A percentile compares a stretch with the other conserved stretches of the same genome.
phyloP scores from a whole-genome alignment of 2,888 invertebrate genomes.

The Lasius fuliginosus region DNA sequence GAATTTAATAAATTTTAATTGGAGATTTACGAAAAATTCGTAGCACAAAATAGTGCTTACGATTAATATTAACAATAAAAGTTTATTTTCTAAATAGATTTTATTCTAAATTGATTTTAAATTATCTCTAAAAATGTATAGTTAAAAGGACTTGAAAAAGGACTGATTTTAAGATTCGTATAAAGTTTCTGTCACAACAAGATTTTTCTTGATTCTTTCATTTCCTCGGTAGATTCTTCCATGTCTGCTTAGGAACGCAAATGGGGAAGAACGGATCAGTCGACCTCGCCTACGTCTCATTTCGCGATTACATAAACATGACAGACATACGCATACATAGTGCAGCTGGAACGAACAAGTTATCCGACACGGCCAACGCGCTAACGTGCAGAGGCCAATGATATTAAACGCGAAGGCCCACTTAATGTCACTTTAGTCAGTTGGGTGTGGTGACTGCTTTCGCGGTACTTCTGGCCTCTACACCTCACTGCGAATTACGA shows the following conservation, averaged over 20 bases:
- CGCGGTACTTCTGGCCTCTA: slow-evolving; percentile 53
- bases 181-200: neutral
- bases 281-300: slow-evolving; percentile 79
- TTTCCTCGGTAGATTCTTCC: neutral
- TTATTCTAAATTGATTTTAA: neutral
- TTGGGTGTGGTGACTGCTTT: slow-evolving; percentile 70
- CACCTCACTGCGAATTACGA: slow-evolving; percentile 13
- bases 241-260: slow-evolving; percentile 56
- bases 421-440: slow-evolving; percentile 72
- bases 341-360: slow-evolving; percentile 64
- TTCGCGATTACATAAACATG: slow-evolving; percentile 78
- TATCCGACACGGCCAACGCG: slow-evolving; percentile 65
- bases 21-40: neutral
- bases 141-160: neutral
- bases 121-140: neutral
- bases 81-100: neutral
- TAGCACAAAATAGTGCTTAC: too few relatives aligned
- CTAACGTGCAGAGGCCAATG: slow-evolving; percentile 67
- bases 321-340: slow-evolving; percentile 57
- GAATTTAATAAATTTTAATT: slow-evolving; percentile 1
- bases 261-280: slow-evolving; percentile 67
- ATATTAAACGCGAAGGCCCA: slow-evolving; percentile 71
- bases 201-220: neutral
- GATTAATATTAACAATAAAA: neutral
- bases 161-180: neutral